These are phyloP conservation scores for Sesia apiformis DNA, from an alignment of 2,888 invertebrate genomes.

Conservation along the genomic window DNA sequence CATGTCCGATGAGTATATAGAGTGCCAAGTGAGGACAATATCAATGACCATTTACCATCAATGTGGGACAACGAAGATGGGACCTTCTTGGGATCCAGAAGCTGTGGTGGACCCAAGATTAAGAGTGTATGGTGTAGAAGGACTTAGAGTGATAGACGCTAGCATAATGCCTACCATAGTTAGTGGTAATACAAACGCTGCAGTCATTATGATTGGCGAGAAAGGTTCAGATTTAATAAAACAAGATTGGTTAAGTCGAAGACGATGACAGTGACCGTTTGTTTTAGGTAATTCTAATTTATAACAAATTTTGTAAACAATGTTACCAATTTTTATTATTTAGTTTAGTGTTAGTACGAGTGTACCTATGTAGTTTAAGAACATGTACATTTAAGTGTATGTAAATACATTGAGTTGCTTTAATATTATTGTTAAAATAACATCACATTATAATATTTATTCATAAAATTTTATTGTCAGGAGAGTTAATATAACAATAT, in stretches of 20 bases:
- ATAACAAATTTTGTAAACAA: neutral
- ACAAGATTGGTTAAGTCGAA: slow-evolving; percentile 81
- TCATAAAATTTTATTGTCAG: too few species aligned
- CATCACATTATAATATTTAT: too few species aligned
- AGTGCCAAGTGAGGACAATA: slow-evolving; percentile 89
- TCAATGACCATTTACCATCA: slow-evolving; percentile 95
- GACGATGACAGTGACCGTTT: slow-evolving; percentile 32
- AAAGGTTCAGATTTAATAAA: slow-evolving; percentile 91
- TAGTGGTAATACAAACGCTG: slow-evolving; percentile 93
- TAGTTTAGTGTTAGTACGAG: neutral
- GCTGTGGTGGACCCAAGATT: slow-evolving; percentile 89
- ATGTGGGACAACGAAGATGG: slow-evolving; percentile 92
- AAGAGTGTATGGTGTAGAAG: slow-evolving; percentile 83
- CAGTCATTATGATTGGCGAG: slow-evolving; percentile 93
- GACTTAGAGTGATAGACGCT: slow-evolving; percentile 88
- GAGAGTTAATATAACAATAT: too few species aligned
- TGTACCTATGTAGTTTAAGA: too few species aligned
- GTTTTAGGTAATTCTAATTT: neutral
- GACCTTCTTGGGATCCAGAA: slow-evolving; percentile 82
- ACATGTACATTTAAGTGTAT: too few species aligned
- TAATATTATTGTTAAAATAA: too few species aligned
- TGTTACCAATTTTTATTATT: neutral
- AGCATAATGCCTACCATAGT: slow-evolving; percentile 92
- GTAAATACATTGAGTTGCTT: too few species aligned
- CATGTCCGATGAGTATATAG: slow-evolving; percentile 87